Conservation (phyloP, 92 coral and sea anemone genomes). For the Scolanthus callimorphus region DNA sequence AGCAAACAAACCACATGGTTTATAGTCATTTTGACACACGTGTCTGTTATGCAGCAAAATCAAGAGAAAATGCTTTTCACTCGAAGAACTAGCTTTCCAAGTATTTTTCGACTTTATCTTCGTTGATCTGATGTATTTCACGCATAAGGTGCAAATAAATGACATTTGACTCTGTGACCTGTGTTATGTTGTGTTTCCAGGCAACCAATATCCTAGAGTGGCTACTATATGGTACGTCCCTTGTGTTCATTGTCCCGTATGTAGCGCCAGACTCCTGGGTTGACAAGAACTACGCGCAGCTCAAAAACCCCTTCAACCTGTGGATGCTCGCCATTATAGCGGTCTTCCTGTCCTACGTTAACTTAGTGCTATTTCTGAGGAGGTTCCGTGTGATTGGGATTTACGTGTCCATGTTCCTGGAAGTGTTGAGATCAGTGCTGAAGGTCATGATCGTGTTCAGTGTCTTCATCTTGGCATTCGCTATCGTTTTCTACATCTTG, state of each 20-base stretch:
- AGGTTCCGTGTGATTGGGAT: constrained; percentile 61
- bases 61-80: too few species aligned
- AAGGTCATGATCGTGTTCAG: constrained; percentile 59
- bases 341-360: constrained; percentile 71
- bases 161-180: too few species aligned
- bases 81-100: too few species aligned
- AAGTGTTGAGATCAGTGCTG: constrained; percentile 52
- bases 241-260: constrained; percentile 63
- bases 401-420: constrained; percentile 69
- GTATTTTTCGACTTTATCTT: too few species aligned
- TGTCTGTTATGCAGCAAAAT: too few species aligned
- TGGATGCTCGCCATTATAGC: constrained; percentile 72
- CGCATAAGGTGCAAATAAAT: too few species aligned
- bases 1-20: too few species aligned
- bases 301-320: constrained; percentile 41
- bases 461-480: constrained; percentile 44
- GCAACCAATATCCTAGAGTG: constrained; percentile 53
- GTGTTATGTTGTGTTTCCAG: too few species aligned
- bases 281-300: constrained; percentile 24
- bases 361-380: constrained; percentile 72
- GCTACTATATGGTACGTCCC: constrained; percentile 36
- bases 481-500: constrained; percentile 56
- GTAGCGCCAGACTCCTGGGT: constrained; percentile 13
- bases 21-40: too few species aligned
- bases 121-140: too few species aligned